Evolutionary conservation across 1,140 invertebrate species (phyloP), one percentile per base, ranked within the genome.

Genomic region (Daktulosphaira vitifoliae): DNA sequence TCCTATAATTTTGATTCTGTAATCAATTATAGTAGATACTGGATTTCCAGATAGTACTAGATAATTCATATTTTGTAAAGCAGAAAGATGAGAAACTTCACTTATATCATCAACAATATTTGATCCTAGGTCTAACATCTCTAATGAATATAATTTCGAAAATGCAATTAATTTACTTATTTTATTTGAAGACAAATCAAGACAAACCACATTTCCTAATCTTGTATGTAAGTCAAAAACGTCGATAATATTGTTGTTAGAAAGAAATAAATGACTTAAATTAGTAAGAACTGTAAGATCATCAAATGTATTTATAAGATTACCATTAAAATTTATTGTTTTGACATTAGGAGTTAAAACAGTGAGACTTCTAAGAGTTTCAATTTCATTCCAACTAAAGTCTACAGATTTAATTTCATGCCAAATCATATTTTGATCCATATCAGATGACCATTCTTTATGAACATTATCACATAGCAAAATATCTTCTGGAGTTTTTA

Each of bases 141-240:
- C 86, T 52, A 98, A 76, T 1, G 88, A 90, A 69, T 89, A 90
- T 5, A 95, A 71, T 74, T 92, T 91, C 0, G 83, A 81, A 69
- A 98, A 86, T 49, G 89, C 86, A 66, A 81, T 77, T 0, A 95
- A 73, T 0, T 82, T 82, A 18, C 79, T 81, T 1, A 98, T 81
- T 71, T 84, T 81, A 76, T 98, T 97, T 68, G 91, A 85, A 1
- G 89, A 87, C 38, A 98, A 73, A 73, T 92, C 86, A n/a, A 97
- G 81, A 65, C 81, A 83, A 13, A 86, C 82, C n/a, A 96, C 81
- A 76, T 96, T 93, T 2, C 91, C 92, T 64, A 96, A 80, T 74
- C 87, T 88, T 7, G 85, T 84, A 72, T 95, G 87, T 74, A 94
- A 82, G 71, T 88, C 81, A 3, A 87, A 80, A 42, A 90, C 83